Conservation (phyloP, 2,888 invertebrate species). For the Tanytarsus gracilentus region DNA sequence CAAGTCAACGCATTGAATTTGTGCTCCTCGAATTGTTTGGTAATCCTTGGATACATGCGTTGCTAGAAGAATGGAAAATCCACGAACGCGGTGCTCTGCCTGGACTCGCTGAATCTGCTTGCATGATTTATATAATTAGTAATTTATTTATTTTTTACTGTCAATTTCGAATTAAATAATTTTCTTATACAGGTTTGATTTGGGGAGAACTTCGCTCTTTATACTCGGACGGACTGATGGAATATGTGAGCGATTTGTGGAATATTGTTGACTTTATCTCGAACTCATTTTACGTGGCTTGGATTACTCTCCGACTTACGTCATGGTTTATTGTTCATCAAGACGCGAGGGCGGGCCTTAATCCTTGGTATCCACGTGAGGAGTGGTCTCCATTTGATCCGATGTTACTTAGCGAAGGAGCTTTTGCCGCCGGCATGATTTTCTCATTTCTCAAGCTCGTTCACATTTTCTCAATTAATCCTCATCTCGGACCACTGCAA, state of each 20-base stretch:
- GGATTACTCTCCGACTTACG: slow-evolving; percentile 78
- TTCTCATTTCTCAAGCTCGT: slow-evolving; percentile 92
- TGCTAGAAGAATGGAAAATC: slow-evolving; percentile 67
- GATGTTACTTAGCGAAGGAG: slow-evolving; percentile 84
- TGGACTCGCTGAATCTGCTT: slow-evolving; percentile 70
- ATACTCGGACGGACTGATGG: slow-evolving; percentile 81
- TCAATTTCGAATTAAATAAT: background rate
- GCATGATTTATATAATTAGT: slow-evolving; percentile 84
- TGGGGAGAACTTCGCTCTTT: slow-evolving; percentile 88
- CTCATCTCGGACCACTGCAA: slow-evolving; percentile 75
- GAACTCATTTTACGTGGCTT: slow-evolving; percentile 89
- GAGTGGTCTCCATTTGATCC: slow-evolving; percentile 94
- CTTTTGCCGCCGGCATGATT: slow-evolving; percentile 96
- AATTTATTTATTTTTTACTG: slow-evolving; percentile 38
- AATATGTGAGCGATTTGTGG: slow-evolving; percentile 94
- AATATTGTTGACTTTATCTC: slow-evolving; percentile 97
- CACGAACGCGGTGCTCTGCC: slow-evolving; percentile 69
- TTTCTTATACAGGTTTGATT: slow-evolving; percentile 64
- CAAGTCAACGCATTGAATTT: slow-evolving; percentile 85
- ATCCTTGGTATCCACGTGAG: slow-evolving; percentile 80
- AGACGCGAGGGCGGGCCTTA: slow-evolving; percentile 57
- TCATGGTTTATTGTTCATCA: slow-evolving; percentile 78
- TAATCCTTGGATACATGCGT: slow-evolving; percentile 58
- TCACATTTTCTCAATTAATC: slow-evolving; percentile 94
- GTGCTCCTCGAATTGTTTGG: slow-evolving; percentile 70